Evolutionary conservation across 2,888 invertebrate species (phyloP).

Genomic region (Callyntrura sp.): DNA sequence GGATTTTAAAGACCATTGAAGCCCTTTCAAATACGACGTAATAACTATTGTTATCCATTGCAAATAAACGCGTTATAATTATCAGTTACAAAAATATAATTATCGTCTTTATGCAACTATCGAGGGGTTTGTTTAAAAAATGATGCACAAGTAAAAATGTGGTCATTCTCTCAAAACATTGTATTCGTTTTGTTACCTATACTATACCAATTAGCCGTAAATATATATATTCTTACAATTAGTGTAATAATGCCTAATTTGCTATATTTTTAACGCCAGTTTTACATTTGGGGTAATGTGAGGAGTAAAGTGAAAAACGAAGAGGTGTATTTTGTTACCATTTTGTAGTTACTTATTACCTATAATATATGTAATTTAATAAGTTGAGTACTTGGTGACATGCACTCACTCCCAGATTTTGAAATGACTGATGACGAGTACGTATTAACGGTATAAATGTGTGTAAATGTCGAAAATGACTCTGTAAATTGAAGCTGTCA

Average conservation of each 20-base stretch:
- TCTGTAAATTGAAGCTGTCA: background rate
- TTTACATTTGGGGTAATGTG: conserved; percentile 64
- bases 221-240: background rate
- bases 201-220: background rate
- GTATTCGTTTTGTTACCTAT: conserved; percentile 23
- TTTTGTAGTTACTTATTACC: background rate
- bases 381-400: background rate
- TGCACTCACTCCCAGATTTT: background rate
- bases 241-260: background rate
- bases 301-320: background rate
- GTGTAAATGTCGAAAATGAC: background rate
- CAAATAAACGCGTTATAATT: background rate
- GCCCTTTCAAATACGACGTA: conserved; percentile 80
- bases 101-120: conserved; percentile 20
- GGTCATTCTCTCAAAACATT: background rate
- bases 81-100: no score
- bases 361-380: background rate
- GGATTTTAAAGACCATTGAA: conserved; percentile 92
- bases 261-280: conserved; percentile 64
- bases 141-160: background rate
- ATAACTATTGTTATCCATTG: background rate
- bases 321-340: conserved; percentile 58
- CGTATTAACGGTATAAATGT: background rate
- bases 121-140: conserved; percentile 47
- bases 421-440: background rate